phyloP scores from a whole-genome alignment of 2,113 vertebrate genomes.

The Phoxinus phoxinus region DNA sequence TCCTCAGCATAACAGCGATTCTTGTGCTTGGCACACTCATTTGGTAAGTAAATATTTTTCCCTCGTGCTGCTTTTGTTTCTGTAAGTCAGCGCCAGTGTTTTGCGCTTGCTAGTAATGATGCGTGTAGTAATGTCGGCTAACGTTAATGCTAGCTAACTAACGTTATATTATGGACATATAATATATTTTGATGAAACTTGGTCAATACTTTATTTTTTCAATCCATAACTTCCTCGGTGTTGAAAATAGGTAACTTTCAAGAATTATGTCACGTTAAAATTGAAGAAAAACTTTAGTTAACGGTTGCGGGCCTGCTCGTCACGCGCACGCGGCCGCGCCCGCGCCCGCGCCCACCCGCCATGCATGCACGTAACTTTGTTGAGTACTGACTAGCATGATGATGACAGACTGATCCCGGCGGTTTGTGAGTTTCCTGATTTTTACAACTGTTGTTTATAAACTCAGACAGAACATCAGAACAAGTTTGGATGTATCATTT shows the following conservation, averaged over 20 bases:
- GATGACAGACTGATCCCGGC: too few relatives aligned
- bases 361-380: background rate
- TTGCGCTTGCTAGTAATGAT: background rate
- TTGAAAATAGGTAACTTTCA: background rate
- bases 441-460: too few relatives aligned
- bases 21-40: background rate
- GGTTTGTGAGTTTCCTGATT: too few relatives aligned
- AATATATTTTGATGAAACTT: background rate
- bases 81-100: background rate
- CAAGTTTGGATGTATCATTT: background rate
- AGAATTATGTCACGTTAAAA: background rate
- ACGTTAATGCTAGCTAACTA: background rate
- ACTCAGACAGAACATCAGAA: too few relatives aligned
- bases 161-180: background rate
- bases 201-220: slow-evolving; percentile 4
- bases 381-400: too few relatives aligned
- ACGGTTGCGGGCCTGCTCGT: background rate
- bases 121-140: background rate
- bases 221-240: slow-evolving; percentile 8
- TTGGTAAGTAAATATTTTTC: slow-evolving; percentile 11
- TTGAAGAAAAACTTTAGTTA: background rate
- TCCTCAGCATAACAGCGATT: background rate
- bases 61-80: background rate
- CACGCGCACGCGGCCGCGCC: background rate
- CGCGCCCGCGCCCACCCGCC: background rate